Evolutionary conservation across 2,113 vertebrate genomes (phyloP).

Genomic region (Silurus glanis): DNA sequence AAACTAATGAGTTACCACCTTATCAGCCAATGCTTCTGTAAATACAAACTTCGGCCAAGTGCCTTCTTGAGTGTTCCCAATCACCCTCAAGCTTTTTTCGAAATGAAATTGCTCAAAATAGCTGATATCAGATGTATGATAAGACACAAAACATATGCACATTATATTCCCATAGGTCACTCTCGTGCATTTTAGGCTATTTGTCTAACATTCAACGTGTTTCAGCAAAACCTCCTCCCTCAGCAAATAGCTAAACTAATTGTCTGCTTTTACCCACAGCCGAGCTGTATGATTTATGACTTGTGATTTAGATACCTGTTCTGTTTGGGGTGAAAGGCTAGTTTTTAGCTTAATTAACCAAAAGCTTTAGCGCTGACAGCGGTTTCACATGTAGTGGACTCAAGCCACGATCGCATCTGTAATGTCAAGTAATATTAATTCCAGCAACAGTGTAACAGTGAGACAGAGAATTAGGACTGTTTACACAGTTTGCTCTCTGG

Average conservation of each 20-base stretch:
- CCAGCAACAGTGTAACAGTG: neutral
- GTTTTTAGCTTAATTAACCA: conserved; percentile 22
- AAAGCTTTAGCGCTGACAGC: conserved; percentile 5
- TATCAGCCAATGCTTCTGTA: conserved; percentile 47
- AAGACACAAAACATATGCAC: conserved; percentile 13
- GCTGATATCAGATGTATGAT: conserved; percentile 33
- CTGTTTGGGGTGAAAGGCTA: conserved; percentile 33
- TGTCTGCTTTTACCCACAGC: neutral
- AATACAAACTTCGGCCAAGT: conserved; percentile 38
- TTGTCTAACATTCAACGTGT: conserved; percentile 33
- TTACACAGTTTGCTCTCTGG: too few species aligned
- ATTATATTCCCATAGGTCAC: conserved; percentile 17
- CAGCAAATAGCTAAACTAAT: conserved; percentile 41
- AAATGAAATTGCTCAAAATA: neutral
- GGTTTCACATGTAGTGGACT: neutral
- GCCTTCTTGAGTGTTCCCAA: conserved; percentile 30
- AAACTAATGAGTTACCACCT: conserved; percentile 52
- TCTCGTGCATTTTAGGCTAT: neutral
- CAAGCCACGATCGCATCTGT: neutral
- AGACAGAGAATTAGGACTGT: neutral
- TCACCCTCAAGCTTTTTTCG: neutral
- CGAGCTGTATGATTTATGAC: conserved; percentile 41
- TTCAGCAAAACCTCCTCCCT: conserved; percentile 41
- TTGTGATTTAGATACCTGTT: conserved; percentile 44
- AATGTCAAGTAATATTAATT: neutral